phyloP scores from a whole-genome alignment of 1,140 invertebrate species.

The Sycobia sp. region DNA sequence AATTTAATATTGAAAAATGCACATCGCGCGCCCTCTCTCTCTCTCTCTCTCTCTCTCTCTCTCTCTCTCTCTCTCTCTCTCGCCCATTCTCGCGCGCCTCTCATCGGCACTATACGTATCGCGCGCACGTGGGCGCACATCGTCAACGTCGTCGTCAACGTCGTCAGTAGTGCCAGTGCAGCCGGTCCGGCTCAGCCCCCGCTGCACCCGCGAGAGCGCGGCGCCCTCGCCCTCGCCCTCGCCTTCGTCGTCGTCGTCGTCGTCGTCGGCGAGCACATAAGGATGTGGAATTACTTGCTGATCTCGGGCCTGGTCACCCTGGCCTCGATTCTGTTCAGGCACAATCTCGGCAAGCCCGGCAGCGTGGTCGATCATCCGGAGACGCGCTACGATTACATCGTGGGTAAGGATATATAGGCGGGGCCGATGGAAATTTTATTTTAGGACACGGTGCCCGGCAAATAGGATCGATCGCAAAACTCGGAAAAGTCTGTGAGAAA shows the following conservation, averaged over 20 bases:
- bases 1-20: conserved; percentile 58
- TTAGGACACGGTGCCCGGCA: not conserved
- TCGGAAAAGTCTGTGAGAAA: too few species aligned
- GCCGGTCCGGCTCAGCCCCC: not conserved
- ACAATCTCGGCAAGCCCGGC: conserved; percentile 44
- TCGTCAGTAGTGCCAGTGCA: not conserved
- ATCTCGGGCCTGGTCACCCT: conserved; percentile 45
- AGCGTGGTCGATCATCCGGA: conserved; percentile 49
- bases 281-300: conserved; percentile 53
- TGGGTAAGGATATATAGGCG: conserved; percentile 48
- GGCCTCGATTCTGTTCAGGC: conserved; percentile 49
- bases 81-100: too few species aligned
- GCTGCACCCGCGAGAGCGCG: not conserved
- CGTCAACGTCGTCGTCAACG: too few species aligned
- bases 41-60: too few species aligned
- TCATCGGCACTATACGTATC: too few species aligned
- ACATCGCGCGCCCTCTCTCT: not conserved
- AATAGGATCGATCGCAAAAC: too few species aligned
- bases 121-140: not conserved
- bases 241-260: not conserved
- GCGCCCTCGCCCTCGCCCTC: too few species aligned
- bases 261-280: not conserved
- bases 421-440: not conserved
- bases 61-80: too few species aligned
- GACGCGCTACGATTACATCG: conserved; percentile 52